Percentiles rank a stretch among this genome's conserved stretches.
phyloP scores from a whole-genome alignment of 2,888 invertebrate species.

The Melieria omissa region DNA sequence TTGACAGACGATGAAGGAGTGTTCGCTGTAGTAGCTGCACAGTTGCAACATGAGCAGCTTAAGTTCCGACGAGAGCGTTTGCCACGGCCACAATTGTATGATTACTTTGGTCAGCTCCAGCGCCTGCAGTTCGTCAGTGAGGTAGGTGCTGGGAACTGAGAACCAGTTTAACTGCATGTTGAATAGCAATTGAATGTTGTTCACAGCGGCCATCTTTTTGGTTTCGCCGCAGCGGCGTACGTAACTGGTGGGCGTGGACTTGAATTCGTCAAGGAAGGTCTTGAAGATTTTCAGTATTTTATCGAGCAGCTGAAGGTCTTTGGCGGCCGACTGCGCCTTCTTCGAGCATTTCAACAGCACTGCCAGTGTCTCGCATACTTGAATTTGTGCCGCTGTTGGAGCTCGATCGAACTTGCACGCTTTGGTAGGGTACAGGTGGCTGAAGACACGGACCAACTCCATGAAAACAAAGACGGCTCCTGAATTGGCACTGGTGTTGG shows the following conservation, averaged over 20 bases:
- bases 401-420: conserved; percentile 49
- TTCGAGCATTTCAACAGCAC: conserved; percentile 57
- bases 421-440: conserved; percentile 48
- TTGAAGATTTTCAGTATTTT: conserved; percentile 53
- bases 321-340: conserved; percentile 50
- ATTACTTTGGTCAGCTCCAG: conserved; percentile 49
- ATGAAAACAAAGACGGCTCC: conserved; percentile 45
- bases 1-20: conserved; percentile 61
- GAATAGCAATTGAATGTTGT: conserved; percentile 55
- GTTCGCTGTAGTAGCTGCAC: conserved; percentile 58
- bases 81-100: conserved; percentile 62
- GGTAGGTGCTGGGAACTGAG: conserved; percentile 50
- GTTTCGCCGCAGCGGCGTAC: conserved; percentile 59
- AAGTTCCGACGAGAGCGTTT: conserved; percentile 56
- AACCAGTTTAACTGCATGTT: conserved; percentile 61
- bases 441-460: conserved; percentile 51
- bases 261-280: conserved; percentile 53
- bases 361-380: conserved; percentile 56
- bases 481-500: background rate
- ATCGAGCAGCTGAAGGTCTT: conserved; percentile 50
- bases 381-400: conserved; percentile 48
- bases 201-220: conserved; percentile 56
- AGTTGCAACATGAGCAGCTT: conserved; percentile 53
- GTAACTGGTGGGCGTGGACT: conserved; percentile 54
- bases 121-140: conserved; percentile 53